Percentiles rank a stretch among this genome's conserved stretches.
Conservation (phyloP, 2,888 invertebrate genomes). For the Rapana venosa region DNA sequence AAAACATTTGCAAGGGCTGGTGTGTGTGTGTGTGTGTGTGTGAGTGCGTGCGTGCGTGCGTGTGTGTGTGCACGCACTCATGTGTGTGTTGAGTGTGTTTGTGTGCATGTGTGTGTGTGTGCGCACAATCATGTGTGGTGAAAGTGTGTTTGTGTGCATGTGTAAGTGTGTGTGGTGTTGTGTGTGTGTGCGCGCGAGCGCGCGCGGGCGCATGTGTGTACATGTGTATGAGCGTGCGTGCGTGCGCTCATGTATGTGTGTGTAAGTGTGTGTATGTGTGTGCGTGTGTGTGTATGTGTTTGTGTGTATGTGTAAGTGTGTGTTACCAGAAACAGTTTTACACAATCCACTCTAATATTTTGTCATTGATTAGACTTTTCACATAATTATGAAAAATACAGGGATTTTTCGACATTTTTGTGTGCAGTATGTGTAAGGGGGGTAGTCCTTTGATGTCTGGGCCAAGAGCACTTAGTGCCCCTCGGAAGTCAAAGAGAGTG, state of each 20-base stretch:
- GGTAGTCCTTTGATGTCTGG: no score
- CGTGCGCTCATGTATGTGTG: not conserved
- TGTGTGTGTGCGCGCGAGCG: not conserved
- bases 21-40: not conserved
- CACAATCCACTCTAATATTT: no score
- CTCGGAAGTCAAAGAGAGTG: no score
- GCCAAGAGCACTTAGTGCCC: no score
- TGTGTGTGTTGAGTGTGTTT: not conserved
- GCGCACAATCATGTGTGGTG: not conserved
- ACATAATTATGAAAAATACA: no score
- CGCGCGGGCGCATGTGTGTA: not conserved
- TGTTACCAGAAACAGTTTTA: not conserved
- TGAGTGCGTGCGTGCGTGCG: not conserved
- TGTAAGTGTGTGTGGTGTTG: not conserved
- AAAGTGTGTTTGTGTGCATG: not conserved
- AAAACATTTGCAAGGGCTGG: no score
- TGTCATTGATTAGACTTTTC: no score
- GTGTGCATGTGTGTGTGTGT: not conserved
- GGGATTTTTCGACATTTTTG: no score
- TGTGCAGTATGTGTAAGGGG: no score
- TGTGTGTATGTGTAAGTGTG: conserved; percentile 12
- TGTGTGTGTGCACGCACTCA: no score
- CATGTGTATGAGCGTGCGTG: not conserved
- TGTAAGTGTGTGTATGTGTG: not conserved
- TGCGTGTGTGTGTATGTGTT: not conserved